A percentile compares a stretch with the other conserved stretches of the same genome.
These are phyloP conservation scores for Theristicus caerulescens DNA, from an alignment of 2,113 vertebrate genomes.

Conservation along the genomic window DNA sequence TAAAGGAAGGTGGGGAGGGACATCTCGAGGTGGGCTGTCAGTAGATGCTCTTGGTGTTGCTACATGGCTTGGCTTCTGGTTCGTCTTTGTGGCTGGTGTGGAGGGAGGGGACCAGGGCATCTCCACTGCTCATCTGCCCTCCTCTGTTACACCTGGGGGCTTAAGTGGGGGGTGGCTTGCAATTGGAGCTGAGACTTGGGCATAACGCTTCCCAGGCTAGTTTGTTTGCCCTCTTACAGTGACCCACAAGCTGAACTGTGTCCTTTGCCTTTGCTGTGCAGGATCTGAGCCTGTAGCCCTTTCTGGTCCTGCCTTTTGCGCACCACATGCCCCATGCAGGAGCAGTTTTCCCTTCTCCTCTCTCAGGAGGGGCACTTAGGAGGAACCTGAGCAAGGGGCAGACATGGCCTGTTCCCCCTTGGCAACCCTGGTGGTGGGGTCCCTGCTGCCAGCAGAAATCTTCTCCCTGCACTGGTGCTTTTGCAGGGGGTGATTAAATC, in stretches of 20 bases:
- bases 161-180: neutral
- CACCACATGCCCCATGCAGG: no score
- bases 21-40: neutral
- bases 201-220: neutral
- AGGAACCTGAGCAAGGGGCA: neutral
- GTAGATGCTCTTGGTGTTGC: neutral
- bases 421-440: rapidly evolving
- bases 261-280: neutral
- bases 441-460: neutral
- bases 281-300: neutral
- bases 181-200: neutral
- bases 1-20: neutral
- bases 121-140: neutral
- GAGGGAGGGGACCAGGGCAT: neutral
- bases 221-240: neutral
- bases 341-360: neutral
- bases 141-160: neutral
- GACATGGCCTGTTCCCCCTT: neutral
- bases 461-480: neutral
- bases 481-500: neutral
- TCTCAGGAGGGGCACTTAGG: neutral
- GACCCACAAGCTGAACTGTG: neutral
- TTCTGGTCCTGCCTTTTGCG: neutral
- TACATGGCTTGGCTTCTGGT: neutral
- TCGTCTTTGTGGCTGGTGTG: neutral